Evolutionary conservation across 2,888 invertebrate species (phyloP).

Genomic region (Chaetogeoica ovagalla): DNA sequence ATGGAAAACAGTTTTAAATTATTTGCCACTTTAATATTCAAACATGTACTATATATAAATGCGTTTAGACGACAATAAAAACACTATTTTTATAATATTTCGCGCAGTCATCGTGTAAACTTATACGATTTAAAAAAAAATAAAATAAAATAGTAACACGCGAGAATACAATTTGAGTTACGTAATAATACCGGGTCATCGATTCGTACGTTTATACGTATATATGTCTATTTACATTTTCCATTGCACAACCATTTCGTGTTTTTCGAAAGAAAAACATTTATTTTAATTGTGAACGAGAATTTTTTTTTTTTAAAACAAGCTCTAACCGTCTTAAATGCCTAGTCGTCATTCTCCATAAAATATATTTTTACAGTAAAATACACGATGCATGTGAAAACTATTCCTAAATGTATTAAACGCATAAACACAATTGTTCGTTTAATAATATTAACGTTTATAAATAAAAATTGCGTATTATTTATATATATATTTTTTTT

Average conservation of each 20-base stretch:
- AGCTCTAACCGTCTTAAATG: slow-evolving; percentile 2
- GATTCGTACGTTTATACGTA: too few species aligned
- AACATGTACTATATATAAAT: background rate
- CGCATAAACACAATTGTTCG: background rate
- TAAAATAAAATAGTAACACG: too few species aligned
- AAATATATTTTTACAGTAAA: background rate
- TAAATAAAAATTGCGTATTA: too few species aligned
- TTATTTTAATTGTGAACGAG: background rate
- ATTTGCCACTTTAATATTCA: background rate
- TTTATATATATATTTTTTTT: too few species aligned
- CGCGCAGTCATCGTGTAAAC: background rate
- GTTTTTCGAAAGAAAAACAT: background rate
- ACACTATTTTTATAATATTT: background rate
- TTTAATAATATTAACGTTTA: slow-evolving; percentile 6
- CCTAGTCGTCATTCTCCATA: background rate
- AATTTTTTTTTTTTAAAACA: background rate
- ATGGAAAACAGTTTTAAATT: background rate
- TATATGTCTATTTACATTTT: too few species aligned
- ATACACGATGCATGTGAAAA: background rate
- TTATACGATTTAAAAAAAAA: too few species aligned
- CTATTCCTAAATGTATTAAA: background rate
- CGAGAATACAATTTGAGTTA: too few species aligned
- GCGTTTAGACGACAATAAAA: background rate
- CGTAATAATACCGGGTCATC: too few species aligned
- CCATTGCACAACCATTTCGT: too few species aligned